Evolutionary conservation across 2,797 vertebrate genomes (phyloP).

Genomic region (Tokudaia tokunoshimensis): DNA sequence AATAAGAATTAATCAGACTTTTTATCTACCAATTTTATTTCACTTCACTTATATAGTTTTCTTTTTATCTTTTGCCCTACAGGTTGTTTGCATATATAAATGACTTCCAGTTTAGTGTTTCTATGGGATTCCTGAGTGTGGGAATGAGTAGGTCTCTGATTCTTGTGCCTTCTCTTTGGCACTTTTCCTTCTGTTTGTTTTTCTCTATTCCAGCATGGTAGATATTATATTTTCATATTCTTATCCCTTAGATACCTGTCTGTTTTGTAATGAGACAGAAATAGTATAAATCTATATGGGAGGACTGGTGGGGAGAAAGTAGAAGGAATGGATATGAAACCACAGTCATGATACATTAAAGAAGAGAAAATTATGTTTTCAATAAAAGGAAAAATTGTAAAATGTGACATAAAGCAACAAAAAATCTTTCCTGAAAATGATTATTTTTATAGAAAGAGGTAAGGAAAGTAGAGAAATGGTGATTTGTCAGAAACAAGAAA

Average conservation of each 20-base stretch:
- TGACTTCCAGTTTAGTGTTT: not conserved
- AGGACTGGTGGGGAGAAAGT: not conserved
- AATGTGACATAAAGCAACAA: not conserved
- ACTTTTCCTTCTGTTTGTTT: too few relatives aligned
- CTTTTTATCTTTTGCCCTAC: not conserved
- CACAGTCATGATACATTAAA: not conserved
- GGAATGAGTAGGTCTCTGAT: not conserved
- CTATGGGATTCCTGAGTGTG: not conserved
- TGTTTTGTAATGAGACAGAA: not conserved
- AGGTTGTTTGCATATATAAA: not conserved
- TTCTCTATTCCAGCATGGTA: too few relatives aligned
- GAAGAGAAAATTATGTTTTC: not conserved
- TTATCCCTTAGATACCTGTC: not conserved
- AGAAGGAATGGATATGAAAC: not conserved
- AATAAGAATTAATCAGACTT: not conserved
- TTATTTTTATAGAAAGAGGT: slow-evolving; percentile 17
- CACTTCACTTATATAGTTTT: not conserved
- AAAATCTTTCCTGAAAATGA: not conserved
- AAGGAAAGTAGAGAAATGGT: not conserved
- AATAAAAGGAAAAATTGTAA: not conserved
- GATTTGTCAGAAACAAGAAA: not conserved
- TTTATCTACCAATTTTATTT: not conserved
- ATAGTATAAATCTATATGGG: not conserved
- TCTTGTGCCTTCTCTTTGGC: not conserved
- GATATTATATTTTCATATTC: not conserved